Evolutionary conservation across 35 echinoderm and acorn worm genomes (phyloP).

Genomic region (Lytechinus pictus): DNA sequence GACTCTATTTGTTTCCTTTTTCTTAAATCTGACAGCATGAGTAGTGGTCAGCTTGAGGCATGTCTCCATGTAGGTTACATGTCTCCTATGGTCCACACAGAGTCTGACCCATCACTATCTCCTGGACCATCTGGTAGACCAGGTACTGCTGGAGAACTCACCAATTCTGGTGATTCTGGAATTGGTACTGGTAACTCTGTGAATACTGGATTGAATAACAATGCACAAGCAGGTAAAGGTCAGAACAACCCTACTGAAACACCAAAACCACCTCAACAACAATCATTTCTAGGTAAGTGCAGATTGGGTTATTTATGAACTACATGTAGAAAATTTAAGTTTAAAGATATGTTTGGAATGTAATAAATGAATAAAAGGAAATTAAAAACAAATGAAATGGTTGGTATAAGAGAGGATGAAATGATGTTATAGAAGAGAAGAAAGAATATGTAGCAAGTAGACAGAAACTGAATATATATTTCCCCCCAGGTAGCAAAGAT

Average conservation of each 20-base stretch:
- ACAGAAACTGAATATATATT: too few species aligned
- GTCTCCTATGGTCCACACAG: neutral
- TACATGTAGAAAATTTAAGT: too few species aligned
- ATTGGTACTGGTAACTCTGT: neutral
- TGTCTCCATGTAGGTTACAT: neutral
- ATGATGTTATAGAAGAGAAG: neutral
- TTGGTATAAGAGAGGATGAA: neutral
- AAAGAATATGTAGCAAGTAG: neutral
- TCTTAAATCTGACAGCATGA: neutral
- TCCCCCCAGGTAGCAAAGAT: neutral
- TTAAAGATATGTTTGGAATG: too few species aligned
- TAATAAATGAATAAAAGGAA: too few species aligned
- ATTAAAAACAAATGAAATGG: neutral
- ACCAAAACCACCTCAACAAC: neutral
- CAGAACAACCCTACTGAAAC: neutral
- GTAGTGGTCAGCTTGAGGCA: conserved; percentile 19
- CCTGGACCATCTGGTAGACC: neutral
- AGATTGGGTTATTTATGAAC: neutral
- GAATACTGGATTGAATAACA: neutral
- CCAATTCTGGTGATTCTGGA: neutral
- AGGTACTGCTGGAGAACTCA: neutral
- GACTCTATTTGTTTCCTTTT: neutral
- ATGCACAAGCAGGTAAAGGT: neutral
- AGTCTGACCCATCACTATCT: neutral
- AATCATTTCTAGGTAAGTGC: conserved; percentile 14